Evolutionary conservation across 2,113 vertebrate species (phyloP), one percentile per base, ranked within the genome.

Genomic region (Polypterus senegalus): DNA sequence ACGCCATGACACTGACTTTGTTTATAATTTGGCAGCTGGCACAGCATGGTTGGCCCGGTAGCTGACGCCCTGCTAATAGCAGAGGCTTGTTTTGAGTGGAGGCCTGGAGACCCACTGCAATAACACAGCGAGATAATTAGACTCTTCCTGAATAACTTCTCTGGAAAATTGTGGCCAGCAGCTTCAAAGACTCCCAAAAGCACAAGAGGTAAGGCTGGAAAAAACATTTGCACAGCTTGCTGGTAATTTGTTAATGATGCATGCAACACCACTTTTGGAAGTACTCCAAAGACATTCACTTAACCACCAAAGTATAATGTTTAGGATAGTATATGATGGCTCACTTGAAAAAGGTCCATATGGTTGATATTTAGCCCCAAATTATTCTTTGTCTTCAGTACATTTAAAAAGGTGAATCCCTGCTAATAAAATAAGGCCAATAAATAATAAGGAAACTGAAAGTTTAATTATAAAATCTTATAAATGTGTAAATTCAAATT

Each of bases 61-160:
- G 73, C 73, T 74, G 76, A 70, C 59, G 67, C 77, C 74, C 68
- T 70, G 49, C 60, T 76, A 70, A 76, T 70, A 57, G 58, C 70
- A 1, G 48, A 68, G 70, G 70, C 64, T 70, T 61, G 59, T 71
- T 64, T 47, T 69, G 1, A 27, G 7, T 53, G 0, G 70, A 70
- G 73, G 47, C 68, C 70, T 0, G 10, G 64, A 59, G 69, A 79
- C 70, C 70, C 75, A 68, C 67, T 76, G 73, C 63, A 77, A 77
- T 76, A 75, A 5, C 61, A 62, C 45, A 61, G 2, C 63, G 66
- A 63, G 66, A 73, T 75, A 75, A 79, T 74, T 76, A 73, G 70
- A 66, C 68, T 71, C 70, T 76, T 79, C 74, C 77, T 75, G 71
- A 73, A 59, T 5, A 69, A 71, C 2, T 0, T 54, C 71, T 61